Conservation (phyloP, 2,113 vertebrate genomes). For the Xiphorhynchus elegans region DNA sequence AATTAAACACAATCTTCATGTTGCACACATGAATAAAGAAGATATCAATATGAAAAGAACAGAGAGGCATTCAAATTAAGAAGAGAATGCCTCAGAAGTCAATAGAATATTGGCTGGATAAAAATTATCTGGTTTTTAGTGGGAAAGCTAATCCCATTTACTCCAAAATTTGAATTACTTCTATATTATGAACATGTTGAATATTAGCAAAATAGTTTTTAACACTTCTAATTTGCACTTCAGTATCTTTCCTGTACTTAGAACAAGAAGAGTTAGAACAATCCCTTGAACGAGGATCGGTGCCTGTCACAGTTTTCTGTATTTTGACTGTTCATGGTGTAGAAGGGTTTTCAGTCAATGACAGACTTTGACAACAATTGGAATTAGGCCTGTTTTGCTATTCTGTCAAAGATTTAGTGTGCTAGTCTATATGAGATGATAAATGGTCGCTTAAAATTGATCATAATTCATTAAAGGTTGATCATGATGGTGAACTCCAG, state of each 20-base stretch:
- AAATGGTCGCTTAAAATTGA: slow-evolving; percentile 21
- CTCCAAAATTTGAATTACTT: neutral
- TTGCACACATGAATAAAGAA: neutral
- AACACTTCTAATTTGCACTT: neutral
- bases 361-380: neutral
- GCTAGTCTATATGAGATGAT: neutral
- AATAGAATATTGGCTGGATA: neutral
- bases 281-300: neutral
- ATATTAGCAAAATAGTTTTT: neutral
- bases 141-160: neutral
- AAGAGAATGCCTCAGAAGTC: neutral
- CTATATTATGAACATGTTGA: neutral
- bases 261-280: neutral
- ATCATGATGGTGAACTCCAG: slow-evolving; percentile 3
- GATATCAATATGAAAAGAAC: neutral
- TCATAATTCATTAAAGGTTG: slow-evolving; percentile 20
- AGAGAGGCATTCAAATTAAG: neutral
- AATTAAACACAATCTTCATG: neutral
- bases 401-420: neutral
- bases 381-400: neutral
- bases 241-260: neutral
- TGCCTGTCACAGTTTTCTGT: neutral
- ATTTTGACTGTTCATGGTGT: neutral
- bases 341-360: neutral
- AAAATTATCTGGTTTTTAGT: neutral